Base-by-base conservation (phyloP, 1,140 invertebrate genomes). In the Drosophila varians region DNA sequence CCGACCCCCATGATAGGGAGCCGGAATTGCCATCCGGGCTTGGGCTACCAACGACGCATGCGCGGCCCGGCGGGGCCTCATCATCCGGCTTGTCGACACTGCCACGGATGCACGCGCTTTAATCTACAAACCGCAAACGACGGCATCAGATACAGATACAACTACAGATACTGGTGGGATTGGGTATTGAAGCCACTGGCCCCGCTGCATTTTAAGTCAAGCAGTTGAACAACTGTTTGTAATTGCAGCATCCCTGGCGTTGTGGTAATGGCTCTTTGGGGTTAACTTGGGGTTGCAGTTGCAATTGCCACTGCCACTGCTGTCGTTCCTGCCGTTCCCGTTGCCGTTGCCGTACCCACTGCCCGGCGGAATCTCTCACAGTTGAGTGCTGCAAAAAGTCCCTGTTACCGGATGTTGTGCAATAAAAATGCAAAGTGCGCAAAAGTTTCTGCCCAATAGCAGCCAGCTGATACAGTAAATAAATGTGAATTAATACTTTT, bases 221-320 rank as follows among this genome's bases (percentile, higher is more conserved):
- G 80, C 80, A 87, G 82, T 82, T 86, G 72, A 86, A 82, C 73
- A 86, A 87, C 82, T 86, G 77, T 82, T 86, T 84, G 82, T 86
- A 84, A 84, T 84, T 84, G 80, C 80, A 79, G 57, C 60, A 65
- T 62, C 53, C 58, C 73, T 45, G 52, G 54, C 49, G 23, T 40
- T 74, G 70, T 64, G 70, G 70, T 57, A 66, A 58, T 77, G 57
- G 53, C 53, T 69, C 57, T 70, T 73, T 71, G 74, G 69, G 53
- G 43, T 62, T 64, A 70, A 58, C 71, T 72, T 75, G 60, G 61
- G 49, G 54, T 62, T 72, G 65, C 23, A 16, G 18, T 48, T 18
- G 36, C 19, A 31, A 16, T 23, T 9, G 26, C 23, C 26, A 21
- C 12, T 16, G 14, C 55, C 66, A 57, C 21, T n/a, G n/a, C n/a